These are phyloP conservation scores for Drosophila picticornis DNA, from an alignment of 2,888 invertebrate species.

Conservation along the genomic window DNA sequence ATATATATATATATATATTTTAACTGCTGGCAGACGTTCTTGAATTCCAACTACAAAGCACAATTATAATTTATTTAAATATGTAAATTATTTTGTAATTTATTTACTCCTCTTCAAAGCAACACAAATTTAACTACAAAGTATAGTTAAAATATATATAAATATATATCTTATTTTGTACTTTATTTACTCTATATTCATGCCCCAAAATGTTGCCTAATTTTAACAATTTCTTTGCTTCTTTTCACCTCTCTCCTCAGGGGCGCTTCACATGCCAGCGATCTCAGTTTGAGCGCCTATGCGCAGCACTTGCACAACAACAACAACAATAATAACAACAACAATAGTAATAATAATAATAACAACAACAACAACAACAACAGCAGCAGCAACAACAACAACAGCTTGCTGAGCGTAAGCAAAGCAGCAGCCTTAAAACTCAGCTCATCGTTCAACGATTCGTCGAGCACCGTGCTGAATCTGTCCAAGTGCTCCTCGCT, in stretches of 20 bases:
- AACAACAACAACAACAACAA: conserved; percentile 62
- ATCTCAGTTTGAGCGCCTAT: conserved; percentile 76
- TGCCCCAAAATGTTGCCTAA: neutral
- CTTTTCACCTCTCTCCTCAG: conserved; percentile 41
- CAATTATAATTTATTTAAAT: neutral
- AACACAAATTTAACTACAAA: no score
- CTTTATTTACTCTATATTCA: neutral
- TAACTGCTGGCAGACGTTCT: no score
- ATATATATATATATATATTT: neutral
- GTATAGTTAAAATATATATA: no score
- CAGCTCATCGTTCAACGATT: conserved; percentile 73
- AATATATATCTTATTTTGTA: neutral
- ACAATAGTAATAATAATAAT: conserved; percentile 53
- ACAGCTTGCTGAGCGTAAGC: conserved; percentile 42
- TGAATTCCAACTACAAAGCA: no score
- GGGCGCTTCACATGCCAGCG: conserved; percentile 81
- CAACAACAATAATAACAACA: conserved; percentile 64
- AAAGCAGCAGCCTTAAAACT: conserved; percentile 57
- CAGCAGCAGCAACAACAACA: conserved; percentile 58
- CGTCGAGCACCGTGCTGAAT: conserved; percentile 73
- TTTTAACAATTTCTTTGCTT: neutral
- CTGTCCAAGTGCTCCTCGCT: conserved; percentile 79
- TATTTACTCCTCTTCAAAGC: neutral
- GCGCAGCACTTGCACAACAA: conserved; percentile 72
- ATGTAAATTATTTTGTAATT: neutral